A percentile compares a stretch with the other conserved stretches of the same genome.
Evolutionary conservation across 2,888 invertebrate species (phyloP).

Genomic region (Drosophila meridiana): DNA sequence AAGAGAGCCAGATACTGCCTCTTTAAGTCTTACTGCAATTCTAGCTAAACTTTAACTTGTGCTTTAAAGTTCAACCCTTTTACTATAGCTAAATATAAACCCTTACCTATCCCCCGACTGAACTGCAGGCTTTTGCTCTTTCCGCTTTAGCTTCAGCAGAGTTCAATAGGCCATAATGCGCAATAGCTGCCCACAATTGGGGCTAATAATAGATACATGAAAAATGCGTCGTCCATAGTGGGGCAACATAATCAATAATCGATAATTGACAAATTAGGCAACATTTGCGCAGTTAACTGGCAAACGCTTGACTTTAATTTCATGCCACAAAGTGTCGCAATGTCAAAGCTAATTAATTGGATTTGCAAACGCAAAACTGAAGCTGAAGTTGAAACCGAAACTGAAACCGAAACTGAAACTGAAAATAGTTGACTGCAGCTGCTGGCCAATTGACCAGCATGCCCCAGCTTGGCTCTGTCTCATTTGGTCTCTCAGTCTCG

Average conservation of each 20-base stretch:
- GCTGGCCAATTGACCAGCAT: constrained; percentile 29
- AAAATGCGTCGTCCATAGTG: constrained; percentile 29
- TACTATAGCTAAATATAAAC: background rate
- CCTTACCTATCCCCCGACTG: background rate
- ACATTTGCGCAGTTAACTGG: constrained; percentile 29
- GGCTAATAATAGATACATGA: constrained; percentile 56
- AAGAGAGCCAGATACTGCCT: background rate
- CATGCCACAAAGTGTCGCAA: constrained; percentile 56
- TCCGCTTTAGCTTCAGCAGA: background rate
- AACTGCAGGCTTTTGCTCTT: constrained; percentile 20
- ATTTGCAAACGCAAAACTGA: constrained; percentile 36
- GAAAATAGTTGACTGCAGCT: constrained; percentile 37
- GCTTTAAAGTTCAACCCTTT: background rate
- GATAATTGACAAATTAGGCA: constrained; percentile 66
- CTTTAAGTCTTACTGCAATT: background rate
- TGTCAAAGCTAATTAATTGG: constrained; percentile 69
- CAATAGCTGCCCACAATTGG: constrained; percentile 5
- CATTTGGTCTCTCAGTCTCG: constrained; percentile 5
- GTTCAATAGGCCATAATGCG: constrained; percentile 26
- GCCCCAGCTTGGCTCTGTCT: constrained; percentile 16
- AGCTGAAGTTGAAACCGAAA: constrained; percentile 19
- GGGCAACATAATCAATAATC: constrained; percentile 67
- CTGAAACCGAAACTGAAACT: background rate
- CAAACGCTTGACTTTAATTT: constrained; percentile 58
- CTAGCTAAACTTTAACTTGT: background rate